These are phyloP conservation scores for Amphipoea oculea DNA, from an alignment of 2,888 invertebrate species.

Conservation along the genomic window DNA sequence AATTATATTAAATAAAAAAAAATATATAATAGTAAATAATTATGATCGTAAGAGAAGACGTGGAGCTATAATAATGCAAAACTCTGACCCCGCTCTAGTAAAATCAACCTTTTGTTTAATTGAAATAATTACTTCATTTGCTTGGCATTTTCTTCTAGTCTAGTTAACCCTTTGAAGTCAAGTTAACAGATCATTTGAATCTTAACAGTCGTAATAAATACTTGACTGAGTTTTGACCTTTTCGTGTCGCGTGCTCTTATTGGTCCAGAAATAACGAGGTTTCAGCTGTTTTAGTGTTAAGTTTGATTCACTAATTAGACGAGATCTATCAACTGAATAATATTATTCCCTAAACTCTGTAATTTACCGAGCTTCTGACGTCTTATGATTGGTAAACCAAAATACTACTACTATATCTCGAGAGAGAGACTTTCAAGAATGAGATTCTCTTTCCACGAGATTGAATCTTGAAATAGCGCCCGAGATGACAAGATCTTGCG, in stretches of 20 bases:
- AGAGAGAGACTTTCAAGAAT: not conserved
- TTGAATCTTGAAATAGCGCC: not conserved
- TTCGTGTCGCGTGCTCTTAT: not conserved
- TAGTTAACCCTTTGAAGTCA: constrained; percentile 12
- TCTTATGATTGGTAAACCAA: not conserved
- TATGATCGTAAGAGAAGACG: not conserved
- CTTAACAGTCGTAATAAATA: not conserved
- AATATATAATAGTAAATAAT: too few species aligned
- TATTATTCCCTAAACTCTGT: not conserved
- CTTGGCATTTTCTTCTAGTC: constrained; percentile 11
- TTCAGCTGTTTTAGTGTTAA: not conserved
- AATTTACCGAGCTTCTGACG: not conserved
- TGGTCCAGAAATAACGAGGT: constrained; percentile 3
- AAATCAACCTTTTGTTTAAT: constrained; percentile 4
- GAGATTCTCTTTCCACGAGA: not conserved
- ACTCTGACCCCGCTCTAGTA: not conserved
- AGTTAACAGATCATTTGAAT: constrained; percentile 30
- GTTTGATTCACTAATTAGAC: not conserved
- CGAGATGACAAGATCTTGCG: not conserved
- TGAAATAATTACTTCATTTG: constrained; percentile 1
- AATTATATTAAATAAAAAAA: too few species aligned
- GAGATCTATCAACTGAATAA: not conserved
- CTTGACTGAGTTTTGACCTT: constrained; percentile 1
- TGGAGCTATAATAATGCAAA: too few species aligned
- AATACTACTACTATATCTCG: not conserved